A percentile compares a stretch with the other conserved stretches of the same genome.
These are phyloP conservation scores for Neosalanx taihuensis DNA, from an alignment of 2,797 vertebrate genomes.

Conservation along the genomic window DNA sequence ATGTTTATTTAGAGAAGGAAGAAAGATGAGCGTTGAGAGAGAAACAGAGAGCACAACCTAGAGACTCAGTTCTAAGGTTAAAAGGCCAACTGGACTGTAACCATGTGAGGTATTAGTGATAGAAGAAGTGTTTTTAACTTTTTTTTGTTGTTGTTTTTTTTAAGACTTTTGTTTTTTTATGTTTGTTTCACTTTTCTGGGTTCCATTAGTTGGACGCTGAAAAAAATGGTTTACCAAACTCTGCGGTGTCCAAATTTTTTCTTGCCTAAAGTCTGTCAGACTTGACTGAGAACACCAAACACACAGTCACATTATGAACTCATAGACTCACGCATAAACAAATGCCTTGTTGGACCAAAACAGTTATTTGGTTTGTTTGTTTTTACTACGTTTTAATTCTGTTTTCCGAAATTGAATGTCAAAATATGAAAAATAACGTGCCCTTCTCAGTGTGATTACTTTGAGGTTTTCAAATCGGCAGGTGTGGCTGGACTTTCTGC, in stretches of 20 bases:
- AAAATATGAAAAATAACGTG: slow-evolving; percentile 34
- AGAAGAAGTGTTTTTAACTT: slow-evolving; percentile 24
- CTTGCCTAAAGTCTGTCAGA: slow-evolving; percentile 19
- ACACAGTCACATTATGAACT: slow-evolving; percentile 8
- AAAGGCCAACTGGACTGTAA: slow-evolving; percentile 36
- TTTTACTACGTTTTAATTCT: slow-evolving; percentile 50
- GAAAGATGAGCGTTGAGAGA: too few species aligned
- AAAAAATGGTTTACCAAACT: too few species aligned
- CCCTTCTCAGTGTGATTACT: slow-evolving; percentile 46
- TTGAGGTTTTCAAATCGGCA: slow-evolving; percentile 55
- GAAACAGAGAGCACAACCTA: neutral
- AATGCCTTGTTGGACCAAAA: slow-evolving; percentile 59
- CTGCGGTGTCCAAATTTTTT: neutral
- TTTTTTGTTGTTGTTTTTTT: slow-evolving; percentile 24
- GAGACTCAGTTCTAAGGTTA: slow-evolving; percentile 42
- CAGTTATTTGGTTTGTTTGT: slow-evolving; percentile 36
- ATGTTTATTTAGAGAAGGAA: slow-evolving; percentile 9
- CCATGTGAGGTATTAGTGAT: slow-evolving; percentile 67
- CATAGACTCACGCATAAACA: slow-evolving; percentile 41
- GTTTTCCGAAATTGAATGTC: slow-evolving; percentile 64
- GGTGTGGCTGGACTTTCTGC: slow-evolving; percentile 37
- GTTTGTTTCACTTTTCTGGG: slow-evolving; percentile 25
- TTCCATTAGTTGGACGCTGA: slow-evolving; percentile 26
- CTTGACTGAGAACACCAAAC: slow-evolving; percentile 27
- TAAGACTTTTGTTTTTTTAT: slow-evolving; percentile 41